phyloP scores from a whole-genome alignment of 2,888 invertebrate species.

The Mythimna impura region DNA sequence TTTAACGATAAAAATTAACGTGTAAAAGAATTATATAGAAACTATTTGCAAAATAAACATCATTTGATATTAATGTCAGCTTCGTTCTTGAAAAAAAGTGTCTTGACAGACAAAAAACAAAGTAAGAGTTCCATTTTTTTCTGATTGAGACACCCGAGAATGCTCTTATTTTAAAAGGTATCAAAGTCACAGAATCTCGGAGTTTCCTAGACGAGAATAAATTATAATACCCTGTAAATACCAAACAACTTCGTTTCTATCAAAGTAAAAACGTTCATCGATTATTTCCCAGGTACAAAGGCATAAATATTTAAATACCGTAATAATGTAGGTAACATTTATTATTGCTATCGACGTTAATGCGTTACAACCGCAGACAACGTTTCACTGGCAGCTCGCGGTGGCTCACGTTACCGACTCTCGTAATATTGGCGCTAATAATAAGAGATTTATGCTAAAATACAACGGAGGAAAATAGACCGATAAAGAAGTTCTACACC shows the following conservation, averaged over 20 bases:
- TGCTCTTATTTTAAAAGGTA: no score
- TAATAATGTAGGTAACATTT: constrained; percentile 34
- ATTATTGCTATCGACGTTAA: constrained; percentile 51
- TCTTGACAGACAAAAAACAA: no score
- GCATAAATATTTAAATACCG: constrained; percentile 16
- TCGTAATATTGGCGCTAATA: constrained; percentile 3
- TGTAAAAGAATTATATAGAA: no score
- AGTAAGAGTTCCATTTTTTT: no score
- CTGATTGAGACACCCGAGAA: no score
- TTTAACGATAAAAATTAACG: no score
- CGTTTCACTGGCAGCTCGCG: constrained; percentile 48
- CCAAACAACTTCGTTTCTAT: neutral
- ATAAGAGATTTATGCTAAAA: constrained; percentile 21
- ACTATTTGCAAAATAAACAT: no score
- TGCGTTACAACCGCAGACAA: constrained; percentile 47
- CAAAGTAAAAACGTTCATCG: constrained; percentile 17
- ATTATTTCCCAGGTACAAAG: constrained; percentile 4
- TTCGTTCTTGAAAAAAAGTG: no score
- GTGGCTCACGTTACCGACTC: constrained; percentile 8
- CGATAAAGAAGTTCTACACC: neutral
- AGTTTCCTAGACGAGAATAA: no score
- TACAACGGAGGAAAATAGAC: neutral
- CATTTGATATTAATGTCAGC: no score
- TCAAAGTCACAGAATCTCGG: no score
- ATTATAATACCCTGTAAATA: neutral